Base-by-base conservation (phyloP, 2,797 vertebrate species). In the Sebastes hubbsi region DNA sequence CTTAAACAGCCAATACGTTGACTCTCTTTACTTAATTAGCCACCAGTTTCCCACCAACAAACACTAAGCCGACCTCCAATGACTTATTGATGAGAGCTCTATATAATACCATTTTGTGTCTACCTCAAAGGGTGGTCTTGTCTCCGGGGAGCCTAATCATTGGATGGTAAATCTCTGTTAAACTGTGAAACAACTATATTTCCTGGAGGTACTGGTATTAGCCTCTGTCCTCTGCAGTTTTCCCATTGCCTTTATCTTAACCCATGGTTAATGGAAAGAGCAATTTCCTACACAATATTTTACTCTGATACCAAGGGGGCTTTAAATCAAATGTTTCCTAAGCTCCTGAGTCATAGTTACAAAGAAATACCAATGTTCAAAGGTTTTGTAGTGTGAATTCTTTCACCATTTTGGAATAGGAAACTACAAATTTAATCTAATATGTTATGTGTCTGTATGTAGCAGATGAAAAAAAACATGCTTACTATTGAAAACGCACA, bases 141-240 rank as follows among this genome's bases (percentile, higher is more conserved):
- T 88, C 90, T 72, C 72, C 12, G 9, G 88, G 81, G 86, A 89
- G 64, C 32, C 4, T 65, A 75, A 81, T 91, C 78, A 89, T 73
- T 88, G 89, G 75, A 89, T 36, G 75, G 78, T 91, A 85, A 91
- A 91, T 86, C 84, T 88, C 86, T 90, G 73, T 85, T 93, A 82
- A 89, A 88, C 77, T 75, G 76, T 64, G 75, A 89, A 86, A 84
- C 80, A 73, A 78, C 78, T 89, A 82, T 72, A 89, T 81, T 84
- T 91, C 85, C 86, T 81, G 16, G 38, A 83, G 84, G 74, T 75
- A 13, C 60, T 36, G 72, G 67, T 68, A 84, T 78, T 89, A 86
- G 79, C 82, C 74, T 86, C 69, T 72, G 61, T 72, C 29, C 67
- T 83, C 70, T 65, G 49, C 63, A 78, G 69, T 70, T 84, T 84